A percentile compares a stretch with the other conserved stretches of the same genome.
Conservation (phyloP, 2,888 invertebrate genomes). For the Macrophya alboannulata region DNA sequence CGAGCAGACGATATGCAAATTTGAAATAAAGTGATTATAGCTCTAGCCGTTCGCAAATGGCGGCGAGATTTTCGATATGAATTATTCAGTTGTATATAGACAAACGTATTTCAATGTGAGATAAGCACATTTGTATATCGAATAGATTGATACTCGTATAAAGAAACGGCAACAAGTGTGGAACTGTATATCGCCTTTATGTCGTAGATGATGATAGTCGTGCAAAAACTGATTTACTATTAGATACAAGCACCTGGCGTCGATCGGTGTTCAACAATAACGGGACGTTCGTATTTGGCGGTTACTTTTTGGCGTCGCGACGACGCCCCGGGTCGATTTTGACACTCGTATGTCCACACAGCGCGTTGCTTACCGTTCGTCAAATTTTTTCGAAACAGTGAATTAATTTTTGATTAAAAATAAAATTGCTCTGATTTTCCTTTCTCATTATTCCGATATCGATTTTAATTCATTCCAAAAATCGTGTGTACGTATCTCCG, state of each 20-base stretch:
- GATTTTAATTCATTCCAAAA: background rate
- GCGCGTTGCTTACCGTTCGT: background rate
- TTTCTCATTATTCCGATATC: background rate
- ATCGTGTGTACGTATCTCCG: background rate
- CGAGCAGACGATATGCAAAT: background rate
- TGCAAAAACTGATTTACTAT: constrained; percentile 23
- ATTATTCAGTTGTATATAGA: background rate
- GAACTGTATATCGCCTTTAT: background rate
- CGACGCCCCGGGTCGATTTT: constrained; percentile 16
- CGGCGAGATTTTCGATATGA: background rate
- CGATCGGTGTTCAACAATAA: constrained; percentile 19
- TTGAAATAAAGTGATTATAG: background rate
- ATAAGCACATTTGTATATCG: background rate
- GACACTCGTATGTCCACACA: background rate
- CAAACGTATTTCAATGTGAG: background rate
- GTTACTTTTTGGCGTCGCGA: constrained; percentile 33
- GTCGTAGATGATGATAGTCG: too few species aligned
- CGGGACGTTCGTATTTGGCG: constrained; percentile 36
- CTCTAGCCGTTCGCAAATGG: background rate
- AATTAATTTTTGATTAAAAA: background rate
- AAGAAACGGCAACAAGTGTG: background rate
- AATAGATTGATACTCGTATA: background rate
- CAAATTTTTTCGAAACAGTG: background rate
- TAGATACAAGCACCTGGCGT: constrained; percentile 12
- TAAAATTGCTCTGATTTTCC: background rate